Evolutionary conservation across 2,113 vertebrate genomes (phyloP).

Genomic region (Ondatra zibethicus): DNA sequence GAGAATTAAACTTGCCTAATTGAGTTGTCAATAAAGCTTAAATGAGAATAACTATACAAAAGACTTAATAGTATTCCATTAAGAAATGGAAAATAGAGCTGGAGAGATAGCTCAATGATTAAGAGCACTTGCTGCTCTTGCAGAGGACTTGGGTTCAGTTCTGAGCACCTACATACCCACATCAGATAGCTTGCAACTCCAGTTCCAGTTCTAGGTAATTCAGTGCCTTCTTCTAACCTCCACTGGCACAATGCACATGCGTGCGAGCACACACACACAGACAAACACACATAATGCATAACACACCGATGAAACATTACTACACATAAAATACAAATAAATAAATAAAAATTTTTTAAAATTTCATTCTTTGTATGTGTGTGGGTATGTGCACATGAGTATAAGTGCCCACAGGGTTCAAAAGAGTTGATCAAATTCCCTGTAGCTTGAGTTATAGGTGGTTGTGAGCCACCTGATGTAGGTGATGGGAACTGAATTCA

Average conservation of each 20-base stretch:
- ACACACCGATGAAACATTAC: neutral
- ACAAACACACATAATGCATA: neutral
- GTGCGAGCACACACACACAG: too few relatives aligned
- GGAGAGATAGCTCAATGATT: too few relatives aligned
- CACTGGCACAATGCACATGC: neutral
- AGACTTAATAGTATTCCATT: neutral
- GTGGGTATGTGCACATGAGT: neutral
- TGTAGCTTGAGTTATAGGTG: too few relatives aligned
- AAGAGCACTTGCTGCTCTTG: neutral
- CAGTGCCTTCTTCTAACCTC: neutral
- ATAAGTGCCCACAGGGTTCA: neutral
- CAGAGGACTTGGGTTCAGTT: neutral
- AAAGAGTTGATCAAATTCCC: neutral
- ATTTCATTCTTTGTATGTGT: neutral
- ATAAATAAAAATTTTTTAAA: neutral
- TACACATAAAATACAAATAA: neutral
- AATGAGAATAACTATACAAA: constrained; percentile 36
- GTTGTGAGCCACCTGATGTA: neutral
- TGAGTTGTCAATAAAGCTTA: neutral
- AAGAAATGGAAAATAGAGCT: neutral
- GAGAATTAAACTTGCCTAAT: neutral
- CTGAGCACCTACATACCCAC: neutral
- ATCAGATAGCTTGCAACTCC: neutral
- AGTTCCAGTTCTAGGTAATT: neutral
- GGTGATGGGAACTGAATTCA: neutral